phyloP scores from a whole-genome alignment of 2,888 invertebrate species.

The Zhengitettix transpicula region DNA sequence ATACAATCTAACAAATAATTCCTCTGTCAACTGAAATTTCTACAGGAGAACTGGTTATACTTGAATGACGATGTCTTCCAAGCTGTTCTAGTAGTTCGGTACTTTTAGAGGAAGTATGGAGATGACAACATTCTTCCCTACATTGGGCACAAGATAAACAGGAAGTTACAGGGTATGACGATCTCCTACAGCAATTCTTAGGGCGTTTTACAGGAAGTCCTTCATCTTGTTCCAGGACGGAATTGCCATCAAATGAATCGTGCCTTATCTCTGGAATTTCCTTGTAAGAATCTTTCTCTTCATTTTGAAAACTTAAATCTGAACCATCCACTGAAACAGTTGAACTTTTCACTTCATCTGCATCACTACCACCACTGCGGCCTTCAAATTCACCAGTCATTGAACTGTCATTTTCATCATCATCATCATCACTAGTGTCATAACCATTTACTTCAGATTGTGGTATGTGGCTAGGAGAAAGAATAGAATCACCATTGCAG shows the following conservation, averaged over 20 bases:
- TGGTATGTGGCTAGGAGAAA: too few relatives aligned
- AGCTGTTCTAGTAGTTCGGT: background rate
- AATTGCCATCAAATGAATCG: too few relatives aligned
- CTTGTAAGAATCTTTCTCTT: too few relatives aligned
- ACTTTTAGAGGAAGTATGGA: constrained; percentile 2
- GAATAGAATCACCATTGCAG: background rate
- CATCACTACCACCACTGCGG: too few relatives aligned
- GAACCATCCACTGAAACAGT: too few relatives aligned
- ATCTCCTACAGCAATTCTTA: constrained; percentile 8
- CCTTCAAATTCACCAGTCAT: too few relatives aligned
- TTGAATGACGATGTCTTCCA: constrained; percentile 14
- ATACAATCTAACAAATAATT: constrained; percentile 28
- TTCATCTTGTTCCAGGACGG: constrained; percentile 16
- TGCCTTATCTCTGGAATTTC: too few relatives aligned
- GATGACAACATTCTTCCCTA: constrained; percentile 26
- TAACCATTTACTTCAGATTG: too few relatives aligned
- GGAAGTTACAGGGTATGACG: constrained; percentile 3
- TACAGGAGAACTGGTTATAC: constrained; percentile 17
- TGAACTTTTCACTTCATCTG: too few relatives aligned
- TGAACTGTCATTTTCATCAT: too few relatives aligned
- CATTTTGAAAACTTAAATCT: too few relatives aligned
- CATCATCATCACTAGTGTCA: too few relatives aligned
- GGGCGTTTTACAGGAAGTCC: constrained; percentile 33
- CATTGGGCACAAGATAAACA: constrained; percentile 33
- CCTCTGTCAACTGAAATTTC: constrained; percentile 25